These are phyloP conservation scores for Entomobrya multifasciata DNA, from an alignment of 2,888 invertebrate species.

Conservation along the genomic window DNA sequence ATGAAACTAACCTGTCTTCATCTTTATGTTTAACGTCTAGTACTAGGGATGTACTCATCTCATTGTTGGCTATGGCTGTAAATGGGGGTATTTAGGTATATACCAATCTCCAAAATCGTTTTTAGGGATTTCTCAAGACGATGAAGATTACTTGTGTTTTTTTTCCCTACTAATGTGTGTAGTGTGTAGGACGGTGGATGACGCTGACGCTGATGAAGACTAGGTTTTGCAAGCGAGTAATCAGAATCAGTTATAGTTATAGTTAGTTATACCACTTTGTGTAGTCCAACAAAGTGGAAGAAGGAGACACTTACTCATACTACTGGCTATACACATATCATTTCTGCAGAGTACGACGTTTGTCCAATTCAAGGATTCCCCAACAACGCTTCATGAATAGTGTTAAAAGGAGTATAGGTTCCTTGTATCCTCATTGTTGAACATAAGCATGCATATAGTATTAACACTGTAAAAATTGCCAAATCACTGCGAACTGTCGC, in stretches of 20 bases:
- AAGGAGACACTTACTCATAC: too few relatives aligned
- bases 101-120: constrained; percentile 14
- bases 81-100: not conserved
- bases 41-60: not conserved
- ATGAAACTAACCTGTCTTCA: constrained; percentile 57
- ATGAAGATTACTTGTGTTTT: not conserved
- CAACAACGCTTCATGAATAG: constrained; percentile 14
- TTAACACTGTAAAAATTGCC: constrained; percentile 17
- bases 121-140: constrained; percentile 40
- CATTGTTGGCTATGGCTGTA: not conserved
- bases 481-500: not conserved
- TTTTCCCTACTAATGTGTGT: not conserved
- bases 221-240: constrained; percentile 18
- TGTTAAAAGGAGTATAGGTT: not conserved
- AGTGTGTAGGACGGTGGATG: not conserved
- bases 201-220: not conserved
- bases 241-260: not conserved
- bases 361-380: constrained; percentile 42
- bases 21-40: constrained; percentile 25
- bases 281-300: not conserved
- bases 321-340: too few relatives aligned
- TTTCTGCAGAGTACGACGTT: constrained; percentile 15
- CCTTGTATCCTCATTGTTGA: not conserved
- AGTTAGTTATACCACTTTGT: not conserved
- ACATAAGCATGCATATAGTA: not conserved